A percentile compares a stretch with the other conserved stretches of the same genome.
These are phyloP conservation scores for Cosmia pyralina DNA, from an alignment of 2,888 invertebrate genomes.

Conservation along the genomic window DNA sequence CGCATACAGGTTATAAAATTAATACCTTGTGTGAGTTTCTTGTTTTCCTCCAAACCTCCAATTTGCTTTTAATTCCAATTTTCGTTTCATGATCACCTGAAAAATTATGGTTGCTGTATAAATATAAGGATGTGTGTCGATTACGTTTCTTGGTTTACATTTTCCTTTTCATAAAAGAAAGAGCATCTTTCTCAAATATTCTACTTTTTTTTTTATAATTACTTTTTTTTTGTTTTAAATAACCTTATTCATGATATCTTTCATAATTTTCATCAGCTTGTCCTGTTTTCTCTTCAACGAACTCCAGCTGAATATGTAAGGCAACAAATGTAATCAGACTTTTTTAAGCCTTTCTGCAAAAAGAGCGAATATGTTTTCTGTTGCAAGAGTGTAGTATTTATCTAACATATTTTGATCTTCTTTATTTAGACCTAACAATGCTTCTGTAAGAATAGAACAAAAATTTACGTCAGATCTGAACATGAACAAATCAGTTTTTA, in stretches of 20 bases:
- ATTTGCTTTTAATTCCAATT: slow-evolving; percentile 27
- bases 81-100: slow-evolving; percentile 38
- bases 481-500: not conserved
- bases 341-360: slow-evolving; percentile 21
- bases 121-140: not conserved
- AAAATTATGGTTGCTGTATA: not conserved
- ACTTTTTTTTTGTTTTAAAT: too few relatives aligned
- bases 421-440: slow-evolving; percentile 35
- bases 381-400: slow-evolving; percentile 25
- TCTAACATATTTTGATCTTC: slow-evolving; percentile 2
- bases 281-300: slow-evolving; percentile 36
- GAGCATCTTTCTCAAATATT: not conserved
- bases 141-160: not conserved
- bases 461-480: not conserved
- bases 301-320: slow-evolving; percentile 24
- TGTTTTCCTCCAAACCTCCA: slow-evolving; percentile 3
- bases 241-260: slow-evolving; percentile 32
- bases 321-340: slow-evolving; percentile 31
- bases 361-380: slow-evolving; percentile 10
- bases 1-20: not conserved
- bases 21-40: slow-evolving; percentile 14
- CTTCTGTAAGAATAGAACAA: slow-evolving; percentile 18
- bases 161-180: not conserved
- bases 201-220: not conserved
- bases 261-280: slow-evolving; percentile 23